Conservation (phyloP, 2,797 vertebrate species). For the Leptoclinus maculatus region DNA sequence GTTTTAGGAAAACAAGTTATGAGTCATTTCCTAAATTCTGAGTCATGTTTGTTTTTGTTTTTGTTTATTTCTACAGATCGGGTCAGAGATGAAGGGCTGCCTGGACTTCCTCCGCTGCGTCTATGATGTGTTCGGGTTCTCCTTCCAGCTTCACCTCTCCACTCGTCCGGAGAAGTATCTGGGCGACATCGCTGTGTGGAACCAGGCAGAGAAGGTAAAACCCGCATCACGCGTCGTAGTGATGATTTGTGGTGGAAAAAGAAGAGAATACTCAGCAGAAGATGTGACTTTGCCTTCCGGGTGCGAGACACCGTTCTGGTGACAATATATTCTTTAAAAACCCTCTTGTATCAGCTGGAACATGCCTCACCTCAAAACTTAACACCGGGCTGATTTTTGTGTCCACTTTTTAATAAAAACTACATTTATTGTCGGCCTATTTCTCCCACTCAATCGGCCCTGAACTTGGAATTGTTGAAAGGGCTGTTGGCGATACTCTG, state of each 20-base stretch:
- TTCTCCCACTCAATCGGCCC: background rate
- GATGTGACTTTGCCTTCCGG: background rate
- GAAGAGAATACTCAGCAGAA: background rate
- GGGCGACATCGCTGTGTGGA: slow-evolving; percentile 90
- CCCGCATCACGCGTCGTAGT: background rate
- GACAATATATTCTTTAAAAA: background rate
- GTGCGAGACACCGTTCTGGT: background rate
- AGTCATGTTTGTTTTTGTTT: background rate
- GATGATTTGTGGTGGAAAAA: background rate
- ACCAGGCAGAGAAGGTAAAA: slow-evolving; percentile 92
- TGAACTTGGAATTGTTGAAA: background rate
- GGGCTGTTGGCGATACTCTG: background rate
- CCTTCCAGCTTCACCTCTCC: slow-evolving; percentile 94
- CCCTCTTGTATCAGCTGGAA: too few relatives aligned
- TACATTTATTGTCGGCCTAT: background rate
- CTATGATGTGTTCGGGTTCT: slow-evolving; percentile 92
- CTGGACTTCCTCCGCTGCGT: slow-evolving; percentile 93
- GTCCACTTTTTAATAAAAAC: background rate
- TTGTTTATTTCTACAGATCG: slow-evolving; percentile 82
- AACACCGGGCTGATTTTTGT: too few relatives aligned
- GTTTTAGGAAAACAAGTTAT: slow-evolving; percentile 4
- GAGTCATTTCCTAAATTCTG: background rate
- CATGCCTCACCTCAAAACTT: too few relatives aligned
- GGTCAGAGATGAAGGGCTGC: slow-evolving; percentile 93
- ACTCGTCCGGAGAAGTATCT: slow-evolving; percentile 93